Evolutionary conservation across 2,113 vertebrate genomes (phyloP).

Genomic region (Stigmatopora argus): DNA sequence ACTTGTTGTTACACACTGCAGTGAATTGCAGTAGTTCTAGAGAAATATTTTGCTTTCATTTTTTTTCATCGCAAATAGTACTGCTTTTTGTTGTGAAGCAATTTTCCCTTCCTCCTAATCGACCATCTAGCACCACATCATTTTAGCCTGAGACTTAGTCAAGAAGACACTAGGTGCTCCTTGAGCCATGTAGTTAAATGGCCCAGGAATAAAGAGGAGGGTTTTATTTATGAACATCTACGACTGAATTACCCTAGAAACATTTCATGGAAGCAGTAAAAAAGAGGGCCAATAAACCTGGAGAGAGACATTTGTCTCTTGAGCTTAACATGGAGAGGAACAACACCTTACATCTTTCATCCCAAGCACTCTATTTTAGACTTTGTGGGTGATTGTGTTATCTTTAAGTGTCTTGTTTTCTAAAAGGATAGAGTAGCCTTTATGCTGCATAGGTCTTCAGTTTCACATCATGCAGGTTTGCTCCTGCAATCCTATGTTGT

Average conservation of each 20-base stretch:
- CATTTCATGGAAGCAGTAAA: slow-evolving; percentile 56
- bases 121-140: background rate
- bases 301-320: slow-evolving; percentile 39
- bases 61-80: slow-evolving; percentile 7
- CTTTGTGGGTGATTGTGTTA: slow-evolving; percentile 43
- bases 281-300: slow-evolving; percentile 48
- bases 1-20: background rate
- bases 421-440: slow-evolving; percentile 62
- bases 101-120: slow-evolving; percentile 4
- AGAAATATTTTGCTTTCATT: slow-evolving; percentile 6
- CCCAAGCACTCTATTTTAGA: slow-evolving; percentile 41
- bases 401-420: slow-evolving; percentile 53
- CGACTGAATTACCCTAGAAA: slow-evolving; percentile 47
- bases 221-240: slow-evolving; percentile 47
- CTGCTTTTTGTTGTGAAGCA: slow-evolving; percentile 13
- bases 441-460: slow-evolving; percentile 25
- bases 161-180: slow-evolving; percentile 22
- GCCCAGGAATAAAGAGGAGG: slow-evolving; percentile 39
- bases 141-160: slow-evolving; percentile 19
- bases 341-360: slow-evolving; percentile 56
- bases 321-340: slow-evolving; percentile 29
- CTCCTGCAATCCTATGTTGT: background rate
- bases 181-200: slow-evolving; percentile 34
- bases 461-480: slow-evolving; percentile 14
- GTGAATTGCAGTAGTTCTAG: background rate